phyloP scores from a whole-genome alignment of 2,113 vertebrate species.

The Excalfactoria chinensis region DNA sequence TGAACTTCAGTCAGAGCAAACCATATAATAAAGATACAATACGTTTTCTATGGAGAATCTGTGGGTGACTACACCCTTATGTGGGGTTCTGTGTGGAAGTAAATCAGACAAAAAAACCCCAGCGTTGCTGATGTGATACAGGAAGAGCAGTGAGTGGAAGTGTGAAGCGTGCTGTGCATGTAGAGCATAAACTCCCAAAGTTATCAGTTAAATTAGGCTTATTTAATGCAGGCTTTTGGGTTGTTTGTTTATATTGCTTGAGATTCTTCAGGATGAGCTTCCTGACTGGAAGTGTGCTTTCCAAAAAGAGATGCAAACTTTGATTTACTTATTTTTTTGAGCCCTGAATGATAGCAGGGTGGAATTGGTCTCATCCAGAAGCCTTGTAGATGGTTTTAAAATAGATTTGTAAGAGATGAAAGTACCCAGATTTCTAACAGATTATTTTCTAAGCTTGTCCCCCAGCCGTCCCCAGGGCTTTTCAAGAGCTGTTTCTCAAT shows the following conservation, averaged over 20 bases:
- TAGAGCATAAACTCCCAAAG: background rate
- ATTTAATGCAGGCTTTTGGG: rapidly evolving
- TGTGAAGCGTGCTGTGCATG: rapidly evolving
- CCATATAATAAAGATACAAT: background rate
- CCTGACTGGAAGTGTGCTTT: background rate
- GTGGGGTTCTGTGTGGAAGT: background rate
- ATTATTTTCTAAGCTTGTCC: background rate
- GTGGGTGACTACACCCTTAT: rapidly evolving
- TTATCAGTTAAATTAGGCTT: background rate
- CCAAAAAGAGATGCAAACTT: background rate
- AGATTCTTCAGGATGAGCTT: background rate
- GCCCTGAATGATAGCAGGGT: background rate
- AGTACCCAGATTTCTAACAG: background rate
- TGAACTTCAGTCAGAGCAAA: background rate
- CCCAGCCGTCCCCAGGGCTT: rapidly evolving
- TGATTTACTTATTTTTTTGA: background rate
- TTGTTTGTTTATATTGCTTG: background rate
- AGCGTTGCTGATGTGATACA: background rate
- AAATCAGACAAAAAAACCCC: background rate
- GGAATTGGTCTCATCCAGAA: background rate
- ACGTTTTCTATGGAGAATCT: background rate
- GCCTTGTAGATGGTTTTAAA: background rate
- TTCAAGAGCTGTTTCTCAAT: background rate
- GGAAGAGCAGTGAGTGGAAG: background rate
- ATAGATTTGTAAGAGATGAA: background rate